Evolutionary conservation across 2,113 vertebrate species (phyloP).

Genomic region (Grantiella picta): DNA sequence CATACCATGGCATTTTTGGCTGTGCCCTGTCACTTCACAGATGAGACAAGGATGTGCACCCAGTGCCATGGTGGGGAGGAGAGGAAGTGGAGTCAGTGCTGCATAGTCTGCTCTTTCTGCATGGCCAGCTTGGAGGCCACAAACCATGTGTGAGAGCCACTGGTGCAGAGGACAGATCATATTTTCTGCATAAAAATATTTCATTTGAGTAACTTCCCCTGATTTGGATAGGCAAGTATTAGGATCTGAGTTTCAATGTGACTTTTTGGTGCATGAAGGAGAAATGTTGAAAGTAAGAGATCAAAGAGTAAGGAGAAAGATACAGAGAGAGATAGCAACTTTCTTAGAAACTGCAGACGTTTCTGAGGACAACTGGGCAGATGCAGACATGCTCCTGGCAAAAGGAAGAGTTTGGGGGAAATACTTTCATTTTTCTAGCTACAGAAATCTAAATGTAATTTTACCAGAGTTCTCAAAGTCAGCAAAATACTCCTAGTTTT

Average conservation of each 20-base stretch:
- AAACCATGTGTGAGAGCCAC: neutral
- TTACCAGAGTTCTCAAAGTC: neutral
- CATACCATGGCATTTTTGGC: neutral
- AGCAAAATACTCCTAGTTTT: neutral
- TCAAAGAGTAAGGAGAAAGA: neutral
- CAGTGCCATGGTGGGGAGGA: neutral
- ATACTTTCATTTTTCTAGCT: neutral
- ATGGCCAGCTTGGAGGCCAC: neutral
- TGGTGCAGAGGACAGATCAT: neutral
- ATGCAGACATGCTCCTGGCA: neutral
- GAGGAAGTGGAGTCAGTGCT: neutral
- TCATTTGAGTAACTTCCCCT: neutral
- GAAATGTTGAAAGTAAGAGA: neutral
- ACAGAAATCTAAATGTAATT: neutral
- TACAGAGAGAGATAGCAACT: neutral
- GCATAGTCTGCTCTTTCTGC: neutral
- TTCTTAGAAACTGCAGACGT: conserved; percentile 30
- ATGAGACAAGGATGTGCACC: neutral
- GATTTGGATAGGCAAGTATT: neutral
- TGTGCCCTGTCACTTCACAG: neutral
- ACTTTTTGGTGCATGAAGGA: neutral
- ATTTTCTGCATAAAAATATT: neutral
- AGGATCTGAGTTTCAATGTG: neutral
- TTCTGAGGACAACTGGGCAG: neutral
- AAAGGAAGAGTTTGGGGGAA: neutral